Conservation (phyloP, 2,113 vertebrate species). For the Dipodomys ordii region DNA sequence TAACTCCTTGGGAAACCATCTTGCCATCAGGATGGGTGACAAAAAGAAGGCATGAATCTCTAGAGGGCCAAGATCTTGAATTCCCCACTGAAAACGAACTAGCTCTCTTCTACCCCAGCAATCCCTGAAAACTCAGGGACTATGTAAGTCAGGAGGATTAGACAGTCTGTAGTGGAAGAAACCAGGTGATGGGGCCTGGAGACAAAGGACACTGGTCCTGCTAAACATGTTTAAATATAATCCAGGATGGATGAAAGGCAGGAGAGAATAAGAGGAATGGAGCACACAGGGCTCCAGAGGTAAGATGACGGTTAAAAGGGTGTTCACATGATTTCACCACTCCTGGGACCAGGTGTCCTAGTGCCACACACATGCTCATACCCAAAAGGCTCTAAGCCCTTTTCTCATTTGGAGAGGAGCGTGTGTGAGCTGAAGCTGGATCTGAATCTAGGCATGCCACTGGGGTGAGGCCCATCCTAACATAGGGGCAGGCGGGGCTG, state of each 20-base stretch:
- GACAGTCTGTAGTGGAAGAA: conserved; percentile 3
- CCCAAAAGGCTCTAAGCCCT: neutral
- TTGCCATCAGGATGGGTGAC: neutral
- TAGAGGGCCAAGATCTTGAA: neutral
- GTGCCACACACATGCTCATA: conserved; percentile 2
- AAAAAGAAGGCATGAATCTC: neutral
- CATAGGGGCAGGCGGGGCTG: neutral
- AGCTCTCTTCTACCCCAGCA: neutral
- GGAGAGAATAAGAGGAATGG: neutral
- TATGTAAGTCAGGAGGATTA: neutral
- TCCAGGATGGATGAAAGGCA: conserved; percentile 58
- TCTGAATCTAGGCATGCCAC: neutral
- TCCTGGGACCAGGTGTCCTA: conserved; percentile 68
- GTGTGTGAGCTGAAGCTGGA: neutral
- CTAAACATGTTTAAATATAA: conserved; percentile 64
- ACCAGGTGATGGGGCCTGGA: neutral
- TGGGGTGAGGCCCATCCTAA: neutral
- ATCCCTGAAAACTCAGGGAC: neutral
- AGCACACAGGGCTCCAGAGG: neutral
- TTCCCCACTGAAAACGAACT: neutral
- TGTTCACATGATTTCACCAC: conserved; percentile 53
- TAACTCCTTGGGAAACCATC: neutral
- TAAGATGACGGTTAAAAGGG: neutral
- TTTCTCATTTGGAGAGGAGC: neutral
- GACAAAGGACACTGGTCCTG: conserved; percentile 42